Base-by-base conservation (phyloP, 2,888 invertebrate genomes). In the Cosmopolites sordidus region DNA sequence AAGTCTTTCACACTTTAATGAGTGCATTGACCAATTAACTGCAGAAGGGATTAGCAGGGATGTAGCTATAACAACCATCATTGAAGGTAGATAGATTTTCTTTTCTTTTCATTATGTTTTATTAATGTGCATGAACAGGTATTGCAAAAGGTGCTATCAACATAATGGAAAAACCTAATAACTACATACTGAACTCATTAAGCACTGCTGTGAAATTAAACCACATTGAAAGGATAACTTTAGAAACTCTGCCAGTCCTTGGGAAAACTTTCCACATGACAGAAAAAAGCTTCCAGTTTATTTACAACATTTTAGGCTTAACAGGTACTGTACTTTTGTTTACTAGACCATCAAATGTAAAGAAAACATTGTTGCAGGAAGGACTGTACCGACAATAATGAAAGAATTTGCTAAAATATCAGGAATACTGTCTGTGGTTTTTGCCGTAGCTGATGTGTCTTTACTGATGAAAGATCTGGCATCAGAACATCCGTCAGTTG, bases 401-500 rank as follows among this genome's bases (percentile, higher is more conserved):
- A 56, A 52, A 30, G 52, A 52, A 8, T 50, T 57, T 22, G 56
- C 56, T 1, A 57, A 60, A 41, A 58, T 62, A 47, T 63, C 63
- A 0, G 61, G 63, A 40, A 55, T 58, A 6, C 53, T 63, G 12
- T 60, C 63, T 30, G 48, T 63, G 11, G 62, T 60, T 15, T 63
- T 63, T 43, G 61, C 58, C 6, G 45, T 63, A 51, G 59, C 61
- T 4, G 63, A 63, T 44, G 55, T 63, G 29, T 55, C 62, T 42
- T 22, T 62, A 9, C 50, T 63, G 16, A 54, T 63, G 2, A 60
- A 58, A 54, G 62, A 63, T 46, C 54, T 62, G 58, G 57, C 47
- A 14, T 61, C 57, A n/a, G 61, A 63, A 18, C 63, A 63, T 56
- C 63, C 63, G 0, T 62, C 63, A 2, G 50, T 60, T n/a, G 63